Conservation (phyloP, 2,113 vertebrate genomes). For the Chionomys nivalis region DNA sequence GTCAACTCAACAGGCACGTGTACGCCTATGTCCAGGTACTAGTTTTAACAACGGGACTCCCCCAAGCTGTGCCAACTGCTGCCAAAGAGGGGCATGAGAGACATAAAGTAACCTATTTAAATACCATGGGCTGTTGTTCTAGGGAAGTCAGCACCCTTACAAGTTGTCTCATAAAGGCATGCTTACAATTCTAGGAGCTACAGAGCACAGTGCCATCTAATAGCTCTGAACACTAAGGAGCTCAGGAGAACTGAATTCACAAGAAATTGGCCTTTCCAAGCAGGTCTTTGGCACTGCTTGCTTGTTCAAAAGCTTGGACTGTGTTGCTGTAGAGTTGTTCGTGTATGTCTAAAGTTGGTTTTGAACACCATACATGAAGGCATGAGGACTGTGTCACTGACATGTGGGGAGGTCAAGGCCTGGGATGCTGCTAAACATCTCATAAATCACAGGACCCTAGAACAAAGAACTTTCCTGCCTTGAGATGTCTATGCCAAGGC, state of each 20-base stretch:
- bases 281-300: neutral
- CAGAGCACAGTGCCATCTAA: slow-evolving; percentile 27
- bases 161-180: neutral
- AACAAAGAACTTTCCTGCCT: neutral
- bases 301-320: neutral
- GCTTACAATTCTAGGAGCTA: slow-evolving; percentile 5
- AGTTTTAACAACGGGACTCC: neutral
- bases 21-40: neutral
- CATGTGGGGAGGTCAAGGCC: neutral
- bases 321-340: neutral
- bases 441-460: neutral
- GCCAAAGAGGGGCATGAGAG: slow-evolving; percentile 41
- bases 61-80: slow-evolving; percentile 57
- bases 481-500: neutral
- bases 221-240: slow-evolving; percentile 17
- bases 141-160: slow-evolving; percentile 23
- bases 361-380: neutral
- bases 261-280: neutral
- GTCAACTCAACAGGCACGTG: neutral
- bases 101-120: slow-evolving; percentile 50
- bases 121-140: neutral
- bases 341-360: slow-evolving; percentile 17
- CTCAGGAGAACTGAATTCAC: neutral
- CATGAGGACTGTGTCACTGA: neutral
- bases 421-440: neutral